Evolutionary conservation across 2,888 invertebrate species (phyloP).

Genomic region (Ophion costatus): DNA sequence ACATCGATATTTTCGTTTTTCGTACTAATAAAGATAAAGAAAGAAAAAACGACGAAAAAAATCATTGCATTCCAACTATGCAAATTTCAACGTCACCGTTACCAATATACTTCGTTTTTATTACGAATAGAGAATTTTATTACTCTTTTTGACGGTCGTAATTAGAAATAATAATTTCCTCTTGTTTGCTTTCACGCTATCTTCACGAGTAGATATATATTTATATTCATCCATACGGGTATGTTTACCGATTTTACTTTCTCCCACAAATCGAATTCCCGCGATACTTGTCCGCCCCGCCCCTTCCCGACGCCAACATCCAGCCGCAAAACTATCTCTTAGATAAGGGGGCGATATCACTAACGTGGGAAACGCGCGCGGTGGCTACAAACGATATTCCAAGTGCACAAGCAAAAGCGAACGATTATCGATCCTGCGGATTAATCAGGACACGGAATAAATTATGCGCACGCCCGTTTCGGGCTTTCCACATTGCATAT

Average conservation of each 20-base stretch:
- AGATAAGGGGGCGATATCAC: slow-evolving; percentile 54
- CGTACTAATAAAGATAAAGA: too few species aligned
- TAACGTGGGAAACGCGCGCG: slow-evolving; percentile 60
- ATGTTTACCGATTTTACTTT: slow-evolving; percentile 3
- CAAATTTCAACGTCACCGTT: background rate
- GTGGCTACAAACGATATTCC: slow-evolving; percentile 57
- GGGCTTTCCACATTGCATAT: slow-evolving; percentile 14
- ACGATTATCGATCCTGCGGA: slow-evolving; percentile 60
- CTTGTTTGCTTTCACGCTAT: background rate
- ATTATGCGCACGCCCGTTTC: slow-evolving; percentile 44
- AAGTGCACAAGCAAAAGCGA: slow-evolving; percentile 35
- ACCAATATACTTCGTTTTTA: background rate
- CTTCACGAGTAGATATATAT: background rate
- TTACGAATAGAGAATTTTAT: background rate
- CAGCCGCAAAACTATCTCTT: slow-evolving; percentile 41
- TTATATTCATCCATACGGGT: background rate
- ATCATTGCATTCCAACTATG: too few species aligned
- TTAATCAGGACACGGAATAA: slow-evolving; percentile 61
- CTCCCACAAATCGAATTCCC: slow-evolving; percentile 43
- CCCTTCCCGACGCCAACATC: slow-evolving; percentile 3
- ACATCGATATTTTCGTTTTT: too few species aligned
- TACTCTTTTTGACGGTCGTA: background rate
- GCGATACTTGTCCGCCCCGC: slow-evolving; percentile 18
- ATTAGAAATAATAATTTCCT: background rate
- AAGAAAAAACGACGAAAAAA: too few species aligned